phyloP scores from a whole-genome alignment of 2,113 vertebrate genomes.

The Cavia porcellus region DNA sequence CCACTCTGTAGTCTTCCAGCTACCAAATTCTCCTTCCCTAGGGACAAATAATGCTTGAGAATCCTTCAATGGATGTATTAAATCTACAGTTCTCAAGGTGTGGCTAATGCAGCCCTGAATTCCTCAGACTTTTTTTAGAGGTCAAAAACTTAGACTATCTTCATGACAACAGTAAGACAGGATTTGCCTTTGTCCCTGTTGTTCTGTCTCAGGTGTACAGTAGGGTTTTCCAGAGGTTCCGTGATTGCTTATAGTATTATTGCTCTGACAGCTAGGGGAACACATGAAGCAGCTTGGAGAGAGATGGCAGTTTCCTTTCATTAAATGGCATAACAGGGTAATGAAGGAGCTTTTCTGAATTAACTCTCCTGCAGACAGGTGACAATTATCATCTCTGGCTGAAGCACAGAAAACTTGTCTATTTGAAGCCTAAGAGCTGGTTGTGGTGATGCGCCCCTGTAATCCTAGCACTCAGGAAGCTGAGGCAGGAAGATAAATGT shows the following conservation, averaged over 20 bases:
- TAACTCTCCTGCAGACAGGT: not conserved
- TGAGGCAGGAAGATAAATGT: too few relatives aligned
- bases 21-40: not conserved
- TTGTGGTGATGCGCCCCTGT: too few relatives aligned
- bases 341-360: not conserved
- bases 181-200: not conserved
- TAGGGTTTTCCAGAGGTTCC: not conserved
- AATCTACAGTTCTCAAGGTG: not conserved
- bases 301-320: not conserved
- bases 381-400: conserved; percentile 13
- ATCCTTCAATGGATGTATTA: not conserved
- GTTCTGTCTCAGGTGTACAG: not conserved
- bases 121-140: not conserved
- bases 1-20: not conserved
- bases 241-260: not conserved
- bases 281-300: not conserved
- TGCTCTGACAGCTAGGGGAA: not conserved
- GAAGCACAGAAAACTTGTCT: not conserved
- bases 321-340: not conserved
- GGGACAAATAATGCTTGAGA: not conserved
- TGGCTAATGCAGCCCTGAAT: not conserved
- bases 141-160: conserved; percentile 9
- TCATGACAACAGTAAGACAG: not conserved
- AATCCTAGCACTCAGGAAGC: too few relatives aligned
- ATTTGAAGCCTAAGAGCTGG: not conserved